Evolutionary conservation across 1,140 invertebrate species (phyloP).

Genomic region (Orius laevigatus): DNA sequence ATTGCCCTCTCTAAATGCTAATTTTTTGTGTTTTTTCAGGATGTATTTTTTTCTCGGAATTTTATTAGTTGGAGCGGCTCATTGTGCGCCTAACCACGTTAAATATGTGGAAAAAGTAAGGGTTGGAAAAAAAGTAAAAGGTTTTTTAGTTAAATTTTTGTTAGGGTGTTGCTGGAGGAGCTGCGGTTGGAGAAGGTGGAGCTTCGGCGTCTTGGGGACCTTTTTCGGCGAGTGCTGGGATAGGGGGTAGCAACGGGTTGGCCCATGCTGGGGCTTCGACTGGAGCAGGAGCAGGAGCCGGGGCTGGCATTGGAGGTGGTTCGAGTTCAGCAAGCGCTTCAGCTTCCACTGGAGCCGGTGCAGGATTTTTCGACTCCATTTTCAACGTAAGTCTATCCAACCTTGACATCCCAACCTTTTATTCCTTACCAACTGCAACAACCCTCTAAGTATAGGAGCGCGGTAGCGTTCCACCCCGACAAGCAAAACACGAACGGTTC

Average conservation of each 20-base stretch:
- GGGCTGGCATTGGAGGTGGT: not conserved
- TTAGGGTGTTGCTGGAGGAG: not conserved
- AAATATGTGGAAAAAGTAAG: conserved; percentile 9
- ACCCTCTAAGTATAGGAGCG: no score
- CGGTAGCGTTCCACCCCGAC: no score
- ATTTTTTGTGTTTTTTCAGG: no score
- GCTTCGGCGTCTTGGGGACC: conserved; percentile 9
- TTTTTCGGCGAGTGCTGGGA: conserved; percentile 4
- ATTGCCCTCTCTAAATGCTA: no score
- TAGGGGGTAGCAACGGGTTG: not conserved
- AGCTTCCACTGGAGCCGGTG: not conserved
- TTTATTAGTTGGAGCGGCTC: not conserved
- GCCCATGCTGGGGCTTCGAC: not conserved
- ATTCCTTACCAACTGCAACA: not conserved
- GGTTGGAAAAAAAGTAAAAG: not conserved
- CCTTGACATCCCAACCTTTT: not conserved
- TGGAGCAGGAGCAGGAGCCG: not conserved
- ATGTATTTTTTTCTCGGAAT: no score
- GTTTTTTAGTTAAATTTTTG: not conserved
- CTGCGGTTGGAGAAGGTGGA: not conserved
- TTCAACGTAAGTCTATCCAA: conserved; percentile 12
- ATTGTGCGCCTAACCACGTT: conserved; percentile 3
- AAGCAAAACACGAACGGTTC: no score
- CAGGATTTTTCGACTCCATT: conserved; percentile 11
- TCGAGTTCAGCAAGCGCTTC: not conserved